Evolutionary conservation across 2,888 invertebrate species (phyloP).

Genomic region (Cactoblastis cactorum): DNA sequence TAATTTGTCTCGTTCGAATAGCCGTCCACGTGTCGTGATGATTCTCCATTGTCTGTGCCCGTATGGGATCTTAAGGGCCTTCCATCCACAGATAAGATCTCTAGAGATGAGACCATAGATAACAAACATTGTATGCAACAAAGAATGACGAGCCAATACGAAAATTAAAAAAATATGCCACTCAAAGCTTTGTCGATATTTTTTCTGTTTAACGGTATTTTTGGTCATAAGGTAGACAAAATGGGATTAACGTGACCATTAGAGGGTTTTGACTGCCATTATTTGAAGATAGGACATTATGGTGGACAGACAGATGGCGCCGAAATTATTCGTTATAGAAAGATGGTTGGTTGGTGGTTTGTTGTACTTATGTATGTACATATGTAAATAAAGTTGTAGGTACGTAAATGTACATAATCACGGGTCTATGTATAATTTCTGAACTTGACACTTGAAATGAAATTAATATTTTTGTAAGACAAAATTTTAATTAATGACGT

Average conservation of each 20-base stretch:
- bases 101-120: slow-evolving; percentile 48
- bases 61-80: slow-evolving; percentile 47
- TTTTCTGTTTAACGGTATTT: slow-evolving; percentile 35
- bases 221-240: not conserved
- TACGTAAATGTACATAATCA: not conserved
- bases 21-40: slow-evolving; percentile 55
- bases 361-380: not conserved
- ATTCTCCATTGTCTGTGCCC: slow-evolving; percentile 53
- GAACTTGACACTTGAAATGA: no score
- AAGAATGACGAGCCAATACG: slow-evolving; percentile 39
- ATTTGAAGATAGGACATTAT: slow-evolving; percentile 14
- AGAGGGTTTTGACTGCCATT: not conserved
- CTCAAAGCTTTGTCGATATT: slow-evolving; percentile 26
- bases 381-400: not conserved
- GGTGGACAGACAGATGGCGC: slow-evolving; percentile 3
- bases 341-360: no score
- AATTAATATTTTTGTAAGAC: no score
- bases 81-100: slow-evolving; percentile 52
- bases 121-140: slow-evolving; percentile 53
- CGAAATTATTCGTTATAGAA: not conserved
- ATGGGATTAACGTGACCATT: slow-evolving; percentile 5
- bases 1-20: slow-evolving; percentile 55
- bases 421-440: no score
- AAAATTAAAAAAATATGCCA: slow-evolving; percentile 30
- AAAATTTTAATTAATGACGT: no score